Percentiles rank a stretch among this genome's conserved stretches.
Evolutionary conservation across 2,113 vertebrate species (phyloP).

Genomic region (Psittacula cyanocephala): DNA sequence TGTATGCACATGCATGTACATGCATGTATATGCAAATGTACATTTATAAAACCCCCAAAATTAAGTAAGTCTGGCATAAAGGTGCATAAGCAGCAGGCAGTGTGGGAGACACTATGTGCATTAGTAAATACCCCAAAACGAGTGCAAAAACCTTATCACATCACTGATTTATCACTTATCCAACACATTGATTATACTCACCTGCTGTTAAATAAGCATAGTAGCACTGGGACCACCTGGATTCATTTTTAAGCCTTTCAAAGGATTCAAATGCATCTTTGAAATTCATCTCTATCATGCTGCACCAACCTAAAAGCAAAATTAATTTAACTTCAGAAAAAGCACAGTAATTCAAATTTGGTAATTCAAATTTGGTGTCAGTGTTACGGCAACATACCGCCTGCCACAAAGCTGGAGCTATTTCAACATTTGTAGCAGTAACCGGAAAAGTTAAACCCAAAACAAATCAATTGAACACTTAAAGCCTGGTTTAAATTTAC

Average conservation of each 20-base stretch:
- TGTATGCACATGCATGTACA: background rate
- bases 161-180: background rate
- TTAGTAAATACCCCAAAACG: background rate
- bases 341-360: background rate
- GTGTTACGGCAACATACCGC: background rate
- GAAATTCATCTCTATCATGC: slow-evolving; percentile 99
- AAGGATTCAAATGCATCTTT: slow-evolving; percentile 91
- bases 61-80: background rate
- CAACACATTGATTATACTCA: slow-evolving; percentile 35
- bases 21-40: fast-evolving
- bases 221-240: slow-evolving; percentile 98
- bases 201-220: slow-evolving; percentile 97
- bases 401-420: background rate
- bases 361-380: background rate
- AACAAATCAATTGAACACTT: background rate
- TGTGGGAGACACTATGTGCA: background rate
- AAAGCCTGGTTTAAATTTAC: background rate
- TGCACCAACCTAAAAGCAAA: slow-evolving; percentile 91
- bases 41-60: background rate
- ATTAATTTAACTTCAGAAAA: background rate
- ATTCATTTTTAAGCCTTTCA: slow-evolving; percentile 94
- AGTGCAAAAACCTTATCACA: background rate
- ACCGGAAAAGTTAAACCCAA: background rate
- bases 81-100: background rate
- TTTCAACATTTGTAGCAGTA: background rate